These are phyloP conservation scores for Oasisia sp. DNA, from an alignment of 2,888 invertebrate genomes.

Conservation along the genomic window DNA sequence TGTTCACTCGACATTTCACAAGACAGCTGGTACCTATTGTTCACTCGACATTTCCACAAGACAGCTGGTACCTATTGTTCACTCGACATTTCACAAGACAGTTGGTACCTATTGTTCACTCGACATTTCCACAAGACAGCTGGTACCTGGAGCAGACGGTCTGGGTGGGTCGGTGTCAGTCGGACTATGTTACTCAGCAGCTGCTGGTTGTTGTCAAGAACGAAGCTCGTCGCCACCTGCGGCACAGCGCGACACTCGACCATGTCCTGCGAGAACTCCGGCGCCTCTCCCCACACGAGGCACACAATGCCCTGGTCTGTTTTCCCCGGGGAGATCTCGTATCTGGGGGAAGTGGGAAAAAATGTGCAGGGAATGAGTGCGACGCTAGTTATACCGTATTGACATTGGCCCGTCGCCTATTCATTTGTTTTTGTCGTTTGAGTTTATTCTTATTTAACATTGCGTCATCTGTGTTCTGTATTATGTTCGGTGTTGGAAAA, in stretches of 20 bases:
- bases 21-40: neutral
- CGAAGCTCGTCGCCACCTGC: neutral
- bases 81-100: too few relatives aligned
- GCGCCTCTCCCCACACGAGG: neutral
- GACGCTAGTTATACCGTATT: too few relatives aligned
- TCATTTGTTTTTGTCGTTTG: too few relatives aligned
- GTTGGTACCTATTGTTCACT: too few relatives aligned
- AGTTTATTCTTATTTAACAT: too few relatives aligned
- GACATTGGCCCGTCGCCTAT: too few relatives aligned
- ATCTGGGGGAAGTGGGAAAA: neutral
- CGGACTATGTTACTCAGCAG: neutral
- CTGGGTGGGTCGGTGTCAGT: neutral
- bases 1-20: too few relatives aligned
- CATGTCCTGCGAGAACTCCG: neutral
- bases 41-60: too few relatives aligned
- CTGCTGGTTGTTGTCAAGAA: neutral
- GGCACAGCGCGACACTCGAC: neutral
- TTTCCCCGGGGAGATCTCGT: neutral
- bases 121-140: neutral
- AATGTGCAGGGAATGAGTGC: too few relatives aligned
- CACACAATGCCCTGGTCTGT: neutral
- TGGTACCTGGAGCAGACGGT: neutral
- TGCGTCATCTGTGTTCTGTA: too few relatives aligned
- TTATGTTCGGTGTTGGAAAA: too few relatives aligned
- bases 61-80: conserved; percentile 2